Conservation (phyloP, 2,888 invertebrate genomes). For the Nemotelus pantherinus region DNA sequence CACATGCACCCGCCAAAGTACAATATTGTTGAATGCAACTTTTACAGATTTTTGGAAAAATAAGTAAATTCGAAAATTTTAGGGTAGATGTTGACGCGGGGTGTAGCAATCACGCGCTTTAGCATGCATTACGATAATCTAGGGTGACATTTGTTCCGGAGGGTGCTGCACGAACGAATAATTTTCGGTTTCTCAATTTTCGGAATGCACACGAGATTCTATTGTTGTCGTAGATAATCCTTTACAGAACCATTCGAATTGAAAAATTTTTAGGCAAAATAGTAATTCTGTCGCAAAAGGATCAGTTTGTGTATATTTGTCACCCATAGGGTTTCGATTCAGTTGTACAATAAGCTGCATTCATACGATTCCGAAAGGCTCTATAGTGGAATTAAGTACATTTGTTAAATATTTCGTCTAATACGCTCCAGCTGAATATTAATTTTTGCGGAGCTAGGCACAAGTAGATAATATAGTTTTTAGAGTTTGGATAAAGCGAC, state of each 20-base stretch:
- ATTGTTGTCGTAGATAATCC: constrained; percentile 31
- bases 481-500: too few species aligned
- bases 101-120: constrained; percentile 24
- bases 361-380: too few species aligned
- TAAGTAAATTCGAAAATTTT: constrained; percentile 44
- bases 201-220: not conserved
- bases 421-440: too few species aligned
- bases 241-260: constrained; percentile 32
- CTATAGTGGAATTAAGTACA: too few species aligned
- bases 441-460: too few species aligned
- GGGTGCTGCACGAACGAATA: constrained; percentile 7
- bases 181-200: constrained; percentile 3
- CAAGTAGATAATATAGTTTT: too few species aligned
- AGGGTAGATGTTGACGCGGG: constrained; percentile 24
- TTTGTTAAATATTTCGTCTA: too few species aligned
- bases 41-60: constrained; percentile 43
- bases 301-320: too few species aligned
- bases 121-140: constrained; percentile 34
- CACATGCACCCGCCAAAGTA: not conserved
- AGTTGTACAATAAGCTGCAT: too few species aligned
- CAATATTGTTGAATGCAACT: constrained; percentile 16
- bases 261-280: constrained; percentile 37
- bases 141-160: constrained; percentile 29
- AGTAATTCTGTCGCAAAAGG: constrained; percentile 7
- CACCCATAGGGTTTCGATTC: too few species aligned